phyloP scores from a whole-genome alignment of 2,888 invertebrate genomes.

The Drosophila atripex region DNA sequence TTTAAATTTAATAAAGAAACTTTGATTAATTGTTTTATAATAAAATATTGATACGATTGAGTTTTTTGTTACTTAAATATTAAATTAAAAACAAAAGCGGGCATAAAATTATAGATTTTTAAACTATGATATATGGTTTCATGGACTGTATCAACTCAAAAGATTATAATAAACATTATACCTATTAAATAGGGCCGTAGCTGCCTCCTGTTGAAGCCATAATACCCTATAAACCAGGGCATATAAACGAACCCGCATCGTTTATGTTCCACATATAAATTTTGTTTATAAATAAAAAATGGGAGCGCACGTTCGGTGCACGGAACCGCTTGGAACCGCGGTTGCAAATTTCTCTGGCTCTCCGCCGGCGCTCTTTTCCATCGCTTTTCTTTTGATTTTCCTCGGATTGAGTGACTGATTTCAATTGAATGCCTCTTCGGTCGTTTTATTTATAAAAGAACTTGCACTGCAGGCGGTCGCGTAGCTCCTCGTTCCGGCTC shows the following conservation, averaged over 20 bases:
- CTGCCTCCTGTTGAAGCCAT: background rate
- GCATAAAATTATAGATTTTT: too few species aligned
- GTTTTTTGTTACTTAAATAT: too few species aligned
- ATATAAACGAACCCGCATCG: background rate
- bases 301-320: conserved; percentile 73
- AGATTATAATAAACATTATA: background rate
- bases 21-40: too few species aligned
- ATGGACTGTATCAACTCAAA: rapidly evolving
- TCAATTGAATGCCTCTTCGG: conserved; percentile 58
- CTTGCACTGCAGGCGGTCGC: conserved; percentile 77
- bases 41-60: too few species aligned
- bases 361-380: conserved; percentile 30
- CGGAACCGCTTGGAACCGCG: conserved; percentile 81
- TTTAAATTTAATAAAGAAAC: background rate
- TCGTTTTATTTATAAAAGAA: conserved; percentile 79
- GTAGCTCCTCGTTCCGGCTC: conserved; percentile 33
- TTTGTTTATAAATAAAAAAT: conserved; percentile 78
- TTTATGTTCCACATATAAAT: conserved; percentile 69
- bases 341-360: conserved; percentile 62
- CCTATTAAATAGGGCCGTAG: background rate
- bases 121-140: too few species aligned
- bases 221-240: background rate
- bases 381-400: conserved; percentile 56
- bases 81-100: too few species aligned
- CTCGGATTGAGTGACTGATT: conserved; percentile 63